These are phyloP conservation scores for Leptogaster cylindrica DNA, from an alignment of 2,888 invertebrate genomes.

Conservation along the genomic window DNA sequence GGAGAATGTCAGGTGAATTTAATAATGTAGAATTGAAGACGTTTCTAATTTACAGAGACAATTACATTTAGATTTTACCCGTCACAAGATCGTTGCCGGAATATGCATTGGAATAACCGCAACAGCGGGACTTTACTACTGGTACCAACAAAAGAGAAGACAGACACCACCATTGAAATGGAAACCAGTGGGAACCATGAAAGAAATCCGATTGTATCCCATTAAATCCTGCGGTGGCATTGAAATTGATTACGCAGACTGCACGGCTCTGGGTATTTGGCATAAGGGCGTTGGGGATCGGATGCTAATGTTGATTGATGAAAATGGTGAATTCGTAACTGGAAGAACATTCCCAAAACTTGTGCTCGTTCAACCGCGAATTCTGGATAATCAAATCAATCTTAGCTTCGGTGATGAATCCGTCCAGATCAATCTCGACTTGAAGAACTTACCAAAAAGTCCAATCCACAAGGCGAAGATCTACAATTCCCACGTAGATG, in stretches of 20 bases:
- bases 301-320: constrained; percentile 40
- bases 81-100: constrained; percentile 9
- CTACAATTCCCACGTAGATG: constrained; percentile 67
- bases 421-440: constrained; percentile 63
- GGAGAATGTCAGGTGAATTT: constrained; percentile 21
- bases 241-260: constrained; percentile 21
- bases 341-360: constrained; percentile 38
- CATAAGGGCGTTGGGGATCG: constrained; percentile 27
- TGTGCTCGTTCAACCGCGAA: constrained; percentile 35
- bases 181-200: constrained; percentile 38
- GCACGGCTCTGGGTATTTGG: constrained; percentile 24
- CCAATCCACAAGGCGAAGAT: constrained; percentile 63
- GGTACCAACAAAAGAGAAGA: constrained; percentile 15
- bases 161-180: constrained; percentile 33
- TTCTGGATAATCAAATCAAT: constrained; percentile 63
- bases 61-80: neutral
- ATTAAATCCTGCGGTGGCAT: constrained; percentile 40
- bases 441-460: neutral
- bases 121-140: constrained; percentile 18
- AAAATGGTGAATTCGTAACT: constrained; percentile 22
- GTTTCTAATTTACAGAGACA: neutral
- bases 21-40: too few species aligned
- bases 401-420: too few species aligned
- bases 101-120: constrained; percentile 16
- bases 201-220: constrained; percentile 25